Evolutionary conservation across 1,140 invertebrate species (phyloP).

Genomic region (Dysdera silvatica): DNA sequence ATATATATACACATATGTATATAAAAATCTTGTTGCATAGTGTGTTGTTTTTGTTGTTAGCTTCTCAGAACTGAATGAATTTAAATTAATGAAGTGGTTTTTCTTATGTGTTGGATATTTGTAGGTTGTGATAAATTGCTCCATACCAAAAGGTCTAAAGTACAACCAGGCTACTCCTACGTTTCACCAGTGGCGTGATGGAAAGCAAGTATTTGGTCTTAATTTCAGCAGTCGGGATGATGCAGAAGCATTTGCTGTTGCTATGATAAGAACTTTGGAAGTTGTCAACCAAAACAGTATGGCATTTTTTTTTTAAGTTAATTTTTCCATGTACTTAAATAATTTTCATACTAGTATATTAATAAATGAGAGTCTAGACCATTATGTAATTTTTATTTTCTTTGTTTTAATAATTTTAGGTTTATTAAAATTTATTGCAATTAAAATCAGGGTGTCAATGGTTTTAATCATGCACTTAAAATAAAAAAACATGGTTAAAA

Average conservation of each 20-base stretch:
- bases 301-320: constrained; percentile 3
- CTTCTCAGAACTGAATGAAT: not conserved
- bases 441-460: too few relatives aligned
- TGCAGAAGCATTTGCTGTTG: constrained; percentile 80
- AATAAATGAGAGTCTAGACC: too few relatives aligned
- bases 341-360: too few relatives aligned
- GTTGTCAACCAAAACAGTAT: constrained; percentile 39
- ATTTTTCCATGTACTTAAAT: too few relatives aligned
- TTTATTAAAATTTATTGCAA: too few relatives aligned
- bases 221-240: constrained; percentile 97
- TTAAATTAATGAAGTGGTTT: not conserved
- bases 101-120: too few relatives aligned
- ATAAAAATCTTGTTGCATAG: not conserved
- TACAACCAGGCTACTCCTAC: constrained; percentile 97
- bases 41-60: not conserved
- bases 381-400: too few relatives aligned
- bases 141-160: constrained; percentile 89
- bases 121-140: constrained; percentile 95
- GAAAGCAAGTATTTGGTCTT: constrained; percentile 92
- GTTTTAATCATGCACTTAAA: too few relatives aligned
- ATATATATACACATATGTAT: not conserved
- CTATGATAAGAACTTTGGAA: constrained; percentile 53
- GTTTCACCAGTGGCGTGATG: constrained; percentile 95
- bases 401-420: too few relatives aligned
- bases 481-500: too few relatives aligned